Evolutionary conservation across 2,888 invertebrate species (phyloP).

Genomic region (Silvanus unidentatus): DNA sequence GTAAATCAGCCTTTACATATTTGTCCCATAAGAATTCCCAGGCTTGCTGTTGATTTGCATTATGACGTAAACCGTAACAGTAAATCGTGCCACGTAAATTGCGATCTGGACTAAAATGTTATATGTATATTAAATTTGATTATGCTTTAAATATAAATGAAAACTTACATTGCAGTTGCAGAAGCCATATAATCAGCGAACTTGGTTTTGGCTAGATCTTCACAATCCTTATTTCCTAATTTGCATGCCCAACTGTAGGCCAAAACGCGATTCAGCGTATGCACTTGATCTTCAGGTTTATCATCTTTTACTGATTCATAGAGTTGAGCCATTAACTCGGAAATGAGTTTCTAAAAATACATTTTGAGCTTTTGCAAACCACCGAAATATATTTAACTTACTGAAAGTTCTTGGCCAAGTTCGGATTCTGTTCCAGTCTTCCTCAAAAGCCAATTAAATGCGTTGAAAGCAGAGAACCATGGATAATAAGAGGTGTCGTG

Average conservation of each 20-base stretch:
- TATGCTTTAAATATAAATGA: too few relatives aligned
- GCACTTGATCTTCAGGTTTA: constrained; percentile 49
- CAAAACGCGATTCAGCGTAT: constrained; percentile 54
- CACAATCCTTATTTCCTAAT: constrained; percentile 55
- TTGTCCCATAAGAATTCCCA: constrained; percentile 59
- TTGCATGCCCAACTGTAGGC: constrained; percentile 59
- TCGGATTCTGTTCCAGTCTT: constrained; percentile 17
- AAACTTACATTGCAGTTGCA: too few relatives aligned
- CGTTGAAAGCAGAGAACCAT: constrained; percentile 58
- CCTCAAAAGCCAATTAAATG: constrained; percentile 23
- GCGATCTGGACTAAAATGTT: constrained; percentile 49
- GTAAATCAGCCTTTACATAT: constrained; percentile 52
- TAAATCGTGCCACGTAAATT: constrained; percentile 68
- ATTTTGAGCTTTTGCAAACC: not conserved
- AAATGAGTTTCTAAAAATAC: constrained; percentile 1
- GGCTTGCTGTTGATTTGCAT: constrained; percentile 41
- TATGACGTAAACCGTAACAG: constrained; percentile 65
- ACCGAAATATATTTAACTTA: constrained; percentile 7
- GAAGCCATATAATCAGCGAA: not conserved
- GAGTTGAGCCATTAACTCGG: constrained; percentile 44
- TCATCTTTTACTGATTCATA: constrained; percentile 46
- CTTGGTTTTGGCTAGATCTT: constrained; percentile 41
- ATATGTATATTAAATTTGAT: too few relatives aligned
- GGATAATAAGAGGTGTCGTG: constrained; percentile 65
- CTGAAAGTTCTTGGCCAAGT: constrained; percentile 19